These are phyloP conservation scores for Ophion costatus DNA, from an alignment of 2,888 invertebrate genomes.

Conservation along the genomic window DNA sequence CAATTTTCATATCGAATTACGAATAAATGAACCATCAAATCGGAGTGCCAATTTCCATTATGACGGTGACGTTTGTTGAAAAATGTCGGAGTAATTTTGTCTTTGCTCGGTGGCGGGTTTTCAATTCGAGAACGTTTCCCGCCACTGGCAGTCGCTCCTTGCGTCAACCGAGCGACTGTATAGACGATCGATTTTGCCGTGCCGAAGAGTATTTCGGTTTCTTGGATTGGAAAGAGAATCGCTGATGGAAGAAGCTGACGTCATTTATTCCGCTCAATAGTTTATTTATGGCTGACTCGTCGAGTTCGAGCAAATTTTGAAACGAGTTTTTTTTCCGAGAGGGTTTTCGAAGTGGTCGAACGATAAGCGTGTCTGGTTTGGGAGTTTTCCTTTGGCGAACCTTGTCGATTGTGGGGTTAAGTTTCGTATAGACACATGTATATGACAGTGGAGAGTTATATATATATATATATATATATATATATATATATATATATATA, in stretches of 20 bases:
- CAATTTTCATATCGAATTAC: no score
- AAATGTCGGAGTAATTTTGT: no score
- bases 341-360: constrained; percentile 40
- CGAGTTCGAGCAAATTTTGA: constrained; percentile 11
- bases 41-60: no score
- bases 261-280: background rate
- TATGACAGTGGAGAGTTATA: constrained; percentile 45
- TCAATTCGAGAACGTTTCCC: constrained; percentile 30
- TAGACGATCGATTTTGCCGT: background rate
- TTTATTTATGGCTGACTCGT: constrained; percentile 19
- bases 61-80: no score
- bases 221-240: background rate
- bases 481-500: background rate
- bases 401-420: constrained; percentile 51
- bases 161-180: constrained; percentile 37
- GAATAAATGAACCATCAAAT: no score
- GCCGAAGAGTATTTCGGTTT: background rate
- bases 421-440: constrained; percentile 1
- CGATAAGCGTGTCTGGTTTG: constrained; percentile 1
- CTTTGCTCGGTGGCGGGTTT: background rate
- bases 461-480: constrained; percentile 7
- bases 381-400: constrained; percentile 49
- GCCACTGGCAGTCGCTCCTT: constrained; percentile 20
- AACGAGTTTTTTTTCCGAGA: constrained; percentile 20
- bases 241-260: background rate